Conservation (phyloP, 2,113 vertebrate species). For the Carlito syrichta region DNA sequence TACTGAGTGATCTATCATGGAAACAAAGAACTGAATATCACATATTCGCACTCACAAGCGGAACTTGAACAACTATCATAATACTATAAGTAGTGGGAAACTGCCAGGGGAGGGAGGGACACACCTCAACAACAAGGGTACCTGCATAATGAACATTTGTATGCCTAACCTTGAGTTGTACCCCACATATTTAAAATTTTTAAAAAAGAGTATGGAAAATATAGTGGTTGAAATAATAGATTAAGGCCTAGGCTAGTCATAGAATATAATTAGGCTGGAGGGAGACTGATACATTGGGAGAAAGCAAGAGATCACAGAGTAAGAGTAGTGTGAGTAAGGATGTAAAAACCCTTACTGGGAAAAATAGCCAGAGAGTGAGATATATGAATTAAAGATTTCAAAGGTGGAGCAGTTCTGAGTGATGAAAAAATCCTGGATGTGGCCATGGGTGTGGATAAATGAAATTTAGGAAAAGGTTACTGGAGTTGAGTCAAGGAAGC, state of each 20-base stretch:
- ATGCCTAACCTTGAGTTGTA: too few species aligned
- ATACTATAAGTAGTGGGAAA: too few species aligned
- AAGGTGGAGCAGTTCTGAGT: neutral
- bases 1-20: too few species aligned
- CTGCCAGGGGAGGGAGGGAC: too few species aligned
- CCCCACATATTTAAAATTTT: too few species aligned
- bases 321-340: neutral
- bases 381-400: slow-evolving; percentile 21
- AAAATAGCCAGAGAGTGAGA: neutral
- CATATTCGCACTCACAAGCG: too few species aligned
- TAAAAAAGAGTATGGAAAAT: too few species aligned
- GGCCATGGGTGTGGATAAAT: neutral
- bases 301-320: neutral
- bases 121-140: too few species aligned
- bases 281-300: neutral
- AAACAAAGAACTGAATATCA: too few species aligned
- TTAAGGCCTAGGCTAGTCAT: neutral
- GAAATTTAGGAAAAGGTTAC: neutral
- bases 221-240: neutral
- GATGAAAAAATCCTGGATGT: neutral
- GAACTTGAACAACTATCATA: too few species aligned
- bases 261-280: slow-evolving; percentile 9
- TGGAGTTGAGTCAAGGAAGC: neutral
- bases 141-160: too few species aligned
- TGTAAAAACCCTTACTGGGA: neutral